Evolutionary conservation across 2,888 invertebrate species (phyloP).

Genomic region (Dolomedes plantarius): DNA sequence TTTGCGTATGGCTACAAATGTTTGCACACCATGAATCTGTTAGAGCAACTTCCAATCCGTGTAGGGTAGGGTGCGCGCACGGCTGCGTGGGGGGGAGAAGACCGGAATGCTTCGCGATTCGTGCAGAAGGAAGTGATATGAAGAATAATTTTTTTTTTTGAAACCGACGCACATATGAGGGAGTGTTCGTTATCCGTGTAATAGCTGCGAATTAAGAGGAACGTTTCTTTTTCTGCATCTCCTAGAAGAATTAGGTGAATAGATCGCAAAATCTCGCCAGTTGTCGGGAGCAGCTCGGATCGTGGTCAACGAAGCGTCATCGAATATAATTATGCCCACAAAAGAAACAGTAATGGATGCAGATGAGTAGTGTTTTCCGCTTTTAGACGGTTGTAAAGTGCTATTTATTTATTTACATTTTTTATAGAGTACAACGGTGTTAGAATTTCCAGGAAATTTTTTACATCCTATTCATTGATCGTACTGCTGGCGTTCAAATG

Average conservation of each 20-base stretch:
- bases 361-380: no score
- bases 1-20: neutral
- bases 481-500: no score
- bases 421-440: no score
- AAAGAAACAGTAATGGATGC: no score
- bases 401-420: no score
- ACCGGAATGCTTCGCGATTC: neutral
- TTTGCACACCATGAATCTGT: neutral
- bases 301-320: neutral
- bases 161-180: no score
- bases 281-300: neutral
- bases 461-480: no score
- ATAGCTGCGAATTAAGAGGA: constrained; percentile 3
- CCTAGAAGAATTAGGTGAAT: constrained; percentile 13
- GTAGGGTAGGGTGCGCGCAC: neutral
- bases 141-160: neutral
- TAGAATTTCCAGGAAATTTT: no score
- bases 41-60: neutral
- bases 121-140: neutral
- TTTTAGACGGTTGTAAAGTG: no score
- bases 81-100: neutral
- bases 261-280: neutral
- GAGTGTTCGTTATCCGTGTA: constrained; percentile 11
- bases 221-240: neutral
- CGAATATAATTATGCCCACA: neutral